Base-by-base conservation (phyloP, 37 sponge, comb jelly and placozoan genomes). In the Dysidea cf. avara region DNA sequence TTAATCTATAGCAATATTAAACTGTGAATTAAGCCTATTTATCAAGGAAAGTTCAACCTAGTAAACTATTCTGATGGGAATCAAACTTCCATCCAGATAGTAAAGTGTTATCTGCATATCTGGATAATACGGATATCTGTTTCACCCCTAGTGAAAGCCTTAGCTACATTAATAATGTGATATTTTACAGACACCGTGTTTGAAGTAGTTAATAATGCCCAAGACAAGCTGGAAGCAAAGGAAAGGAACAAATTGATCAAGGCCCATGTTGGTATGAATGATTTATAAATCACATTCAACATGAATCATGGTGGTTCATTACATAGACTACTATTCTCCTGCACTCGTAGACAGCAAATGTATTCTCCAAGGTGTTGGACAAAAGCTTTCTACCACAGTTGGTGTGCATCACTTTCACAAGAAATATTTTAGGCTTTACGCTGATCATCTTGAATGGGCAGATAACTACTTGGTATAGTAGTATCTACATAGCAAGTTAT, bases 181-280 rank as follows among this genome's bases (percentile, higher is more conserved):
- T n/a, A n/a, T n/a, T n/a, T 77, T 64, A 12, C 76, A 94, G 94
- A 89, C 65, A 82, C 88, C n/a, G 69, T 94, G 29, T 94, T 94
- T 78, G 81, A 82, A 4, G 66, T 40, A 12, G 94, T 94, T 24
- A 94, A 94, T 55, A 35, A 34, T 3, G 94, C 88, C 20, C 79
- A 53, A 32, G 90, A 89, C 59, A 84, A 84, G 50, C 48, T 55
- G 22, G 87, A 86, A 40, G 75, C 36, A 34, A 93, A 78, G 68
- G 86, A 89, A 7, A 66, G 26, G 13, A 66, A 72, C 16, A 87
- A 80, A 16, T 25, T 64, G 5, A 74, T 67, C 2, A 59, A 69
- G 3, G n/a, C 66, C 53, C 0, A n/a, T n/a, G 7, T 25, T 69
- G 3, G 21, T 26, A 26, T 30, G 17, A 33, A 21, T 25, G 20